Evolutionary conservation across 2,888 invertebrate species (phyloP).

Genomic region (Cryptocephalus primarius): DNA sequence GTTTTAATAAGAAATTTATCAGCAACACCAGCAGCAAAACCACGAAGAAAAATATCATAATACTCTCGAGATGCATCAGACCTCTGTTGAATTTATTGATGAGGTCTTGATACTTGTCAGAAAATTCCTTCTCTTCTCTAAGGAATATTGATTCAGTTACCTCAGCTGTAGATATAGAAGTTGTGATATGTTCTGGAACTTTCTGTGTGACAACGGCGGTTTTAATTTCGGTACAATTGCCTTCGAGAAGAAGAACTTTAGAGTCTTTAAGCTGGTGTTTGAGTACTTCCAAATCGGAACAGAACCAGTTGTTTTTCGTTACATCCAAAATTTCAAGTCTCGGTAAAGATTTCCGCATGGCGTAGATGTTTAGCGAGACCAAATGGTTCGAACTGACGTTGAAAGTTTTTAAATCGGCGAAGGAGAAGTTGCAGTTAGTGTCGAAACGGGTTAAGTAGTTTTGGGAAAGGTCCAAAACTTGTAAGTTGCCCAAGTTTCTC

Average conservation of each 20-base stretch:
- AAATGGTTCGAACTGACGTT: conserved; percentile 22
- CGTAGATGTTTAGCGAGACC: conserved; percentile 14
- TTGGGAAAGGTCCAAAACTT: conserved; percentile 23
- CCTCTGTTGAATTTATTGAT: no score
- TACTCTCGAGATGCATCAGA: background rate
- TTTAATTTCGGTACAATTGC: no score
- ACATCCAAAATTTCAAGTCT: conserved; percentile 17
- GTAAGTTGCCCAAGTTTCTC: conserved; percentile 17
- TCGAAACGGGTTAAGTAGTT: conserved; percentile 24
- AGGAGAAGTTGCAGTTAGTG: conserved; percentile 14
- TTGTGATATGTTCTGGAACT: background rate
- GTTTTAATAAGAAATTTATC: background rate
- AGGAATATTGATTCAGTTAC: no score
- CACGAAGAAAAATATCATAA: conserved; percentile 4
- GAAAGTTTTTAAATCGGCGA: conserved; percentile 14
- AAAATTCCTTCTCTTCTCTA: no score
- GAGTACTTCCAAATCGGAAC: conserved; percentile 17
- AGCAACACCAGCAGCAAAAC: conserved; percentile 1
- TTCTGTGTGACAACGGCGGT: no score
- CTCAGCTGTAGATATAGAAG: background rate
- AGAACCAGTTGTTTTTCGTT: conserved; percentile 20
- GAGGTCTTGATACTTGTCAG: no score
- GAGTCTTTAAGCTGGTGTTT: conserved; percentile 12
- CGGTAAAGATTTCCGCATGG: conserved; percentile 12
- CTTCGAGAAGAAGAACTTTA: conserved; percentile 5